Conservation (phyloP, 1,140 invertebrate genomes). For the Drosophila aff. region DNA sequence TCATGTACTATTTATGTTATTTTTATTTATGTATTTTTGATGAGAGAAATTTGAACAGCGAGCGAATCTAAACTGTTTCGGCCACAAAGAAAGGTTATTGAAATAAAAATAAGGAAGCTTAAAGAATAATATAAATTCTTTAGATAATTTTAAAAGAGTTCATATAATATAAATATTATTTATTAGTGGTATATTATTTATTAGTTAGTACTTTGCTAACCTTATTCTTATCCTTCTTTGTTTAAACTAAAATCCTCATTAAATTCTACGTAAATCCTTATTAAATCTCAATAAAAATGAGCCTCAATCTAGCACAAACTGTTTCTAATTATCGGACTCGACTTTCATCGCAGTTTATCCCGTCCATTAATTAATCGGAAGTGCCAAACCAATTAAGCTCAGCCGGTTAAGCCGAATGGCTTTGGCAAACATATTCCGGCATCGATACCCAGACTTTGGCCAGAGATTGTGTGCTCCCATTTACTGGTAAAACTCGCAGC, state of each 20-base stretch:
- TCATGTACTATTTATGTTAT: neutral
- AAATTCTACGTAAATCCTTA: neutral
- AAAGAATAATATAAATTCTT: neutral
- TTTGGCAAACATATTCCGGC: constrained; percentile 16
- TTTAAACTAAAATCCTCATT: neutral
- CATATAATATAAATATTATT: too few relatives aligned
- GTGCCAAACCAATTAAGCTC: constrained; percentile 33
- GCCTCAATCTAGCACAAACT: constrained; percentile 1
- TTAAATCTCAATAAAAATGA: neutral
- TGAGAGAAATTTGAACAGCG: neutral
- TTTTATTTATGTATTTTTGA: neutral
- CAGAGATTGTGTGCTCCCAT: neutral
- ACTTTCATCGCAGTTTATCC: neutral
- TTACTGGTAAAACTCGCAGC: constrained; percentile 43
- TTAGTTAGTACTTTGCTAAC: too few relatives aligned
- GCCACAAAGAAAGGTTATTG: neutral
- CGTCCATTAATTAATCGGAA: constrained; percentile 28
- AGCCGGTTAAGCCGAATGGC: constrained; percentile 31
- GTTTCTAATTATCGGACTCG: neutral
- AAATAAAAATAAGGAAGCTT: neutral
- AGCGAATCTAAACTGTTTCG: neutral
- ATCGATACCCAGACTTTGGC: neutral
- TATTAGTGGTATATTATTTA: neutral
- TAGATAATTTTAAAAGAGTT: too few relatives aligned
- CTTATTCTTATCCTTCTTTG: too few relatives aligned